These are phyloP conservation scores for Drosophila willistoni DNA, from an alignment of 1,140 invertebrate genomes.

Conservation along the genomic window DNA sequence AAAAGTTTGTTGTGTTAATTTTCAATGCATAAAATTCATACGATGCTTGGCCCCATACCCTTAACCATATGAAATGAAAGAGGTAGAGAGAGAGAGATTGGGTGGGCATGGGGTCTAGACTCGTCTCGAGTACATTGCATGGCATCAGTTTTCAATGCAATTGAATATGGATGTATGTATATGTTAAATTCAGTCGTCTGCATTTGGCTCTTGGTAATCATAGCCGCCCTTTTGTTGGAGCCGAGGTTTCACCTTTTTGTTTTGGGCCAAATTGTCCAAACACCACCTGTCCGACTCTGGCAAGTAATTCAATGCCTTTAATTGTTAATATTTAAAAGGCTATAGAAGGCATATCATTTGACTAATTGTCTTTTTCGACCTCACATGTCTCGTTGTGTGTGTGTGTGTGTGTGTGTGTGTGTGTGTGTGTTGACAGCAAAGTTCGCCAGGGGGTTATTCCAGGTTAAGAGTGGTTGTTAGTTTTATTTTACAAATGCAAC, in stretches of 20 bases:
- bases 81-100: not conserved
- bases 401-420: too few relatives aligned
- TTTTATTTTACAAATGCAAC: not conserved
- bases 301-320: constrained; percentile 45
- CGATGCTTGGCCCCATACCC: constrained; percentile 23
- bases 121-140: constrained; percentile 27
- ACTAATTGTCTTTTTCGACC: constrained; percentile 37
- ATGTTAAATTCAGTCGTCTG: not conserved
- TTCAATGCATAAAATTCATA: constrained; percentile 75
- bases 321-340: constrained; percentile 61
- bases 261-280: constrained; percentile 32
- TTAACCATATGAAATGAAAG: too few relatives aligned
- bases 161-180: constrained; percentile 19
- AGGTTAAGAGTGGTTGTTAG: not conserved
- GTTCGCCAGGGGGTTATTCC: not conserved
- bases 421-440: not conserved
- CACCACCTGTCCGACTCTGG: not conserved
- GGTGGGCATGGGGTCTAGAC: constrained; percentile 11
- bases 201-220: constrained; percentile 43
- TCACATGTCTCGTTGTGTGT: not conserved
- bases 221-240: constrained; percentile 34
- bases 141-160: constrained; percentile 39
- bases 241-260: constrained; percentile 15
- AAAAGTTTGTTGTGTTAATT: constrained; percentile 80
- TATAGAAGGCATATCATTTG: constrained; percentile 22